A percentile compares a stretch with the other conserved stretches of the same genome.
These are phyloP conservation scores for Podarcis muralis DNA, from an alignment of 2,113 vertebrate species.

Conservation along the genomic window DNA sequence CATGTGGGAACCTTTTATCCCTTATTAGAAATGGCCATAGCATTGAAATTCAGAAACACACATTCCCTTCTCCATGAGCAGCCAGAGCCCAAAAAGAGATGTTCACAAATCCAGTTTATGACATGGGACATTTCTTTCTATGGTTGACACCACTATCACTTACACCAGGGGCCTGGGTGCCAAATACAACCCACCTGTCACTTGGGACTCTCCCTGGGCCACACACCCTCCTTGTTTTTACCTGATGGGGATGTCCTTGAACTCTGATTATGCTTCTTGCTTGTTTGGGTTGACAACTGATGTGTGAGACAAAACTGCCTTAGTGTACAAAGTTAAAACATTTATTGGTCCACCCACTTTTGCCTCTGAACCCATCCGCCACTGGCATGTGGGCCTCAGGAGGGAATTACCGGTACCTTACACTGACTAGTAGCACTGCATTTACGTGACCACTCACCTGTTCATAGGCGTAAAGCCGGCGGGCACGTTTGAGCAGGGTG, in stretches of 20 bases:
- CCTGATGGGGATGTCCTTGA: no score
- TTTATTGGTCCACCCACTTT: not conserved
- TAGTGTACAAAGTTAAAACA: no score
- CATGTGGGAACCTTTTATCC: no score
- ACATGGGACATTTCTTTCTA: not conserved
- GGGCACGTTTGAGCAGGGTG: constrained; percentile 86
- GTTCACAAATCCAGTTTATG: no score
- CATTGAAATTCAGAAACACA: not conserved
- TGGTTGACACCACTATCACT: no score
- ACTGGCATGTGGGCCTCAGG: not conserved
- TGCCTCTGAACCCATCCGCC: not conserved
- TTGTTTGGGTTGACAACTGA: no score
- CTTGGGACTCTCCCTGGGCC: no score
- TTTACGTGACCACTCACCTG: constrained; percentile 76
- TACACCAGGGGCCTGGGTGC: no score
- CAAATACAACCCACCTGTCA: no score
- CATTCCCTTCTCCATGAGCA: not conserved
- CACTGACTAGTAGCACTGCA: rapidly evolving
- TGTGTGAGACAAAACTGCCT: no score
- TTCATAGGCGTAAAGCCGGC: constrained; percentile 82
- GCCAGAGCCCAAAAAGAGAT: not conserved
- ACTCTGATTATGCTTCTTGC: no score
- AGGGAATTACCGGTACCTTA: not conserved
- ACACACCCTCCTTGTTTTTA: no score
- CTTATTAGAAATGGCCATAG: not conserved